Evolutionary conservation across 2,113 vertebrate genomes (phyloP).

Genomic region (Micromys minutus): DNA sequence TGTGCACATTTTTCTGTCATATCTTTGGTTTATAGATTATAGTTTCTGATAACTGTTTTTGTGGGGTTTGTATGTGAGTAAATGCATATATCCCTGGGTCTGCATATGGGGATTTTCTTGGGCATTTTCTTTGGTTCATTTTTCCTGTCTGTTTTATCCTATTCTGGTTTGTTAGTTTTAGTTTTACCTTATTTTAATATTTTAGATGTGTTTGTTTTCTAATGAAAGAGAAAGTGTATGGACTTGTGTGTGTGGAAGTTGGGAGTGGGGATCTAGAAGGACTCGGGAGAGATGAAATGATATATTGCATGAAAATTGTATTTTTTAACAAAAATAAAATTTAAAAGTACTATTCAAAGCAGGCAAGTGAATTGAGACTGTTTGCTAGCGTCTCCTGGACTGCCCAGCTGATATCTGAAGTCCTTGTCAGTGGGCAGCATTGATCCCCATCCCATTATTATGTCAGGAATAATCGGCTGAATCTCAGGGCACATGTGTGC

Average conservation of each 20-base stretch:
- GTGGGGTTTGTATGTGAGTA: not conserved
- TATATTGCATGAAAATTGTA: not conserved
- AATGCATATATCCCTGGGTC: not conserved
- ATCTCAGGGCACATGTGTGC: accelerated
- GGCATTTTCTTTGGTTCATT: not conserved
- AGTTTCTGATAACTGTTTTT: not conserved
- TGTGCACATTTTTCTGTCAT: not conserved
- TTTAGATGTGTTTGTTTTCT: not conserved
- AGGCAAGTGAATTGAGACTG: not conserved
- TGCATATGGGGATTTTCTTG: not conserved
- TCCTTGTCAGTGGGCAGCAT: not conserved
- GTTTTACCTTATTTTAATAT: not conserved
- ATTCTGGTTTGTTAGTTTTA: not conserved
- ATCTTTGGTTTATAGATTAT: not conserved
- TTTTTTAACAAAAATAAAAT: not conserved
- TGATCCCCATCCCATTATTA: not conserved
- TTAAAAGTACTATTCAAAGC: not conserved
- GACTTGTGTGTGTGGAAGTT: not conserved
- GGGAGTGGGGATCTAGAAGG: not conserved
- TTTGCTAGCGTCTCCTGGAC: not conserved
- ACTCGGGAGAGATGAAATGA: not conserved
- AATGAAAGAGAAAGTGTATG: not conserved
- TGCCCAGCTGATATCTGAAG: not conserved
- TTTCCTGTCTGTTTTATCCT: not conserved
- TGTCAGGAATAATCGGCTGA: not conserved